Conservation (phyloP, 2,888 invertebrate genomes). For the Drosophila seclusa region DNA sequence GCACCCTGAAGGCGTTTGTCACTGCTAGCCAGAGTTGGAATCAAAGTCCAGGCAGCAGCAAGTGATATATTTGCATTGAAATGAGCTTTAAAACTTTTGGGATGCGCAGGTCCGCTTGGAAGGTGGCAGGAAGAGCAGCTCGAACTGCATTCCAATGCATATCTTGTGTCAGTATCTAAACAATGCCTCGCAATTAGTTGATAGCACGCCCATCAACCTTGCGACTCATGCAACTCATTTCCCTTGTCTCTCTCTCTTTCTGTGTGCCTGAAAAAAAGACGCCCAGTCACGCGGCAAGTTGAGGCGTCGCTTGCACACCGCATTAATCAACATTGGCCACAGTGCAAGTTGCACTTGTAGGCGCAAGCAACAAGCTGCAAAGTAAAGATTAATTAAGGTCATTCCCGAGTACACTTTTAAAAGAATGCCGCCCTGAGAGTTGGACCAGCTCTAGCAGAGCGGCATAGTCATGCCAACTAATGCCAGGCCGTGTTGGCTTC, state of each 20-base stretch:
- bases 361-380: conserved; percentile 27
- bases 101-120: background rate
- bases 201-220: conserved; percentile 45
- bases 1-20: conserved; percentile 73
- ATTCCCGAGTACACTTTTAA: conserved; percentile 48
- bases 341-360: conserved; percentile 38
- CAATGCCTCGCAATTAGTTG: conserved; percentile 70
- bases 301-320: conserved; percentile 32
- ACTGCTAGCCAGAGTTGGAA: conserved; percentile 22
- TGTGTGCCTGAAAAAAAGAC: conserved; percentile 40
- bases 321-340: conserved; percentile 76
- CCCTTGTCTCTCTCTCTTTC: conserved; percentile 30
- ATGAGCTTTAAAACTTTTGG: conserved; percentile 47
- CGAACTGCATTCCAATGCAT: conserved; percentile 46
- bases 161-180: conserved; percentile 38
- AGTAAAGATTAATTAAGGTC: conserved; percentile 77
- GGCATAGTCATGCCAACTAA: conserved; percentile 61
- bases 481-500: conserved; percentile 38
- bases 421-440: conserved; percentile 65
- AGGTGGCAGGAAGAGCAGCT: conserved; percentile 29
- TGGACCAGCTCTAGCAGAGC: conserved; percentile 1
- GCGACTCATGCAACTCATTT: conserved; percentile 70
- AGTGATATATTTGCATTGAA: conserved; percentile 52
- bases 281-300: conserved; percentile 72
- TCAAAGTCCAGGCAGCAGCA: conserved; percentile 23